Evolutionary conservation across 1,140 invertebrate species (phyloP).

Genomic region (Drosophila willistoni): DNA sequence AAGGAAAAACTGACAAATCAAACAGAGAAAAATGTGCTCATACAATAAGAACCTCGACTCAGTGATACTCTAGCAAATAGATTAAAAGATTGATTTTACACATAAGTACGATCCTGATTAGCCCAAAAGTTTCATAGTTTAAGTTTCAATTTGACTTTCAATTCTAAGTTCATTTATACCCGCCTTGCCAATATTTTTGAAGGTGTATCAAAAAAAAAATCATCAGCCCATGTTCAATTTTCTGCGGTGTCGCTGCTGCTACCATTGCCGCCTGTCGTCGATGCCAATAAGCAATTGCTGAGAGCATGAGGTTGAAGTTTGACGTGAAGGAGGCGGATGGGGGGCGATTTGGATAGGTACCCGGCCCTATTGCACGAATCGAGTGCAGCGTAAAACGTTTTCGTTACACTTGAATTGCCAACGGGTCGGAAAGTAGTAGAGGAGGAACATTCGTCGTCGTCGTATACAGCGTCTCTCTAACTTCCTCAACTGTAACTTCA

Average conservation of each 20-base stretch:
- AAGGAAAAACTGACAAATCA: slow-evolving; percentile 45
- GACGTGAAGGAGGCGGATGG: background rate
- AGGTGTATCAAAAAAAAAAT: background rate
- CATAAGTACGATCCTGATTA: no score
- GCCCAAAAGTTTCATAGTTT: no score
- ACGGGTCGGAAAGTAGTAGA: slow-evolving; percentile 23
- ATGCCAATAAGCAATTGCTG: slow-evolving; percentile 64
- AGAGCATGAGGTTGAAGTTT: slow-evolving; percentile 16
- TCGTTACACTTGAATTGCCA: slow-evolving; percentile 73
- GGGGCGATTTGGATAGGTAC: background rate
- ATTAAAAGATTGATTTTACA: no score
- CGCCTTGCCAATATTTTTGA: background rate
- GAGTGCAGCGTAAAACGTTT: slow-evolving; percentile 70
- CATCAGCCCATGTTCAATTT: slow-evolving; percentile 31
- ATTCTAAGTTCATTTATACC: background rate
- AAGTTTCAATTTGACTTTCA: background rate
- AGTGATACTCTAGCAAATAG: background rate
- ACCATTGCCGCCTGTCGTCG: slow-evolving; percentile 72
- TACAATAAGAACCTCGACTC: background rate
- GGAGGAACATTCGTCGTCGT: slow-evolving; percentile 15
- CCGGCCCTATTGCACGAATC: slow-evolving; percentile 39
- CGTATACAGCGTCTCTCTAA: slow-evolving; percentile 7
- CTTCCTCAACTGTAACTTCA: slow-evolving; percentile 54
- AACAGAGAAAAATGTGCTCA: slow-evolving; percentile 39
- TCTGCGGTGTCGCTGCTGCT: slow-evolving; percentile 20